Evolutionary conservation across 2,888 invertebrate species (phyloP).

Genomic region (Halocaridina rubra): DNA sequence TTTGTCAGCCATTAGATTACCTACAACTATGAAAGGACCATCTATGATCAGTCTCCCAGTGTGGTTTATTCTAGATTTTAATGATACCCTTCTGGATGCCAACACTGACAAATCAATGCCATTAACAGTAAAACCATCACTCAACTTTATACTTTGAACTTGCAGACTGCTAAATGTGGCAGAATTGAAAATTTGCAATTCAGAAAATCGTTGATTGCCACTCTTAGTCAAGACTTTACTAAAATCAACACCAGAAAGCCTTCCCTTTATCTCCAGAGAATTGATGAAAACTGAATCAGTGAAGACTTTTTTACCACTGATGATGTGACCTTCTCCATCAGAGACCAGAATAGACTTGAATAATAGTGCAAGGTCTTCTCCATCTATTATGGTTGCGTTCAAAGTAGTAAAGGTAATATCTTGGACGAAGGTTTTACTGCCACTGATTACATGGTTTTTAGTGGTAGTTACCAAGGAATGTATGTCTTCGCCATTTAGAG

Average conservation of each 20-base stretch:
- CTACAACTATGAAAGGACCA: not conserved
- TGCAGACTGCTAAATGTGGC: not conserved
- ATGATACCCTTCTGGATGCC: not conserved
- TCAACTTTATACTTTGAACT: not conserved
- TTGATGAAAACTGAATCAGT: not conserved
- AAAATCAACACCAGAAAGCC: slow-evolving; percentile 6
- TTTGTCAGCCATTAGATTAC: not conserved
- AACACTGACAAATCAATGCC: not conserved
- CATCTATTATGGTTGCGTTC: not conserved
- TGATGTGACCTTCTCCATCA: not conserved
- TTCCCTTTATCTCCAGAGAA: not conserved
- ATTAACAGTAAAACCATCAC: slow-evolving; percentile 6
- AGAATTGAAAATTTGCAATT: not conserved
- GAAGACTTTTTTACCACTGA: slow-evolving; percentile 9
- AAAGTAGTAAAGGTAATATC: not conserved
- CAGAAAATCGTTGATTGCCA: not conserved
- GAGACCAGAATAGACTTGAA: not conserved
- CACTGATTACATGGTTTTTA: not conserved
- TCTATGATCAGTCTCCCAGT: not conserved
- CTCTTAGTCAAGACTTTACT: slow-evolving; percentile 4
- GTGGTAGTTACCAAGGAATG: not conserved
- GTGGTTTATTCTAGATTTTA: not conserved
- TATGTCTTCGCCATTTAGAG: not conserved
- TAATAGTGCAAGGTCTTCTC: not conserved
- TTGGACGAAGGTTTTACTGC: not conserved